Evolutionary conservation across 2,888 invertebrate species (phyloP).

Genomic region (Megastigmus dorsalis): DNA sequence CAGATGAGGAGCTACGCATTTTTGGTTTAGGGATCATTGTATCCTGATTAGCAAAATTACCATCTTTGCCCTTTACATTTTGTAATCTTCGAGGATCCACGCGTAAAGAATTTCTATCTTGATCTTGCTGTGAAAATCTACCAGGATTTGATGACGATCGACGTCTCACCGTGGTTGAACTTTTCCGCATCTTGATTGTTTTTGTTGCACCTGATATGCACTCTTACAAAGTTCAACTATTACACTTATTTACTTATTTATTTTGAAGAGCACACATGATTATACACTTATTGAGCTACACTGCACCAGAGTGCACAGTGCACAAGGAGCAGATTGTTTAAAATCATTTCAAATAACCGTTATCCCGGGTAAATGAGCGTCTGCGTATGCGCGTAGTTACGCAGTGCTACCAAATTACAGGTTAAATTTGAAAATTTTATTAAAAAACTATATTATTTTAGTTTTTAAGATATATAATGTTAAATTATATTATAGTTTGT

Average conservation of each 20-base stretch:
- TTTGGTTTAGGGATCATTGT: slow-evolving; percentile 66
- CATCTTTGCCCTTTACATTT: slow-evolving; percentile 55
- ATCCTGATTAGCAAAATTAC: slow-evolving; percentile 52
- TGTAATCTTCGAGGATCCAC: slow-evolving; percentile 58
- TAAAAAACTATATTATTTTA: not conserved
- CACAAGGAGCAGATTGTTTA: too few relatives aligned
- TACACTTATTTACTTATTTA: not conserved
- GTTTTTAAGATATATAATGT: not conserved
- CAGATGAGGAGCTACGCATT: slow-evolving; percentile 61
- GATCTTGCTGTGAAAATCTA: slow-evolving; percentile 60
- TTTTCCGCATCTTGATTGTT: slow-evolving; percentile 57
- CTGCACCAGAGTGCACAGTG: too few relatives aligned
- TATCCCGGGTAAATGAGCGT: too few relatives aligned
- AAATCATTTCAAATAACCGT: slow-evolving; percentile 34
- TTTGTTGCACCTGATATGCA: not conserved
- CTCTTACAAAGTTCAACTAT: not conserved
- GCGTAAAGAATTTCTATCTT: slow-evolving; percentile 58
- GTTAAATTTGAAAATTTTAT: not conserved
- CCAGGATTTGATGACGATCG: slow-evolving; percentile 65
- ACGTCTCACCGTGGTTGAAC: slow-evolving; percentile 57
- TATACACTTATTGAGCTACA: too few relatives aligned
- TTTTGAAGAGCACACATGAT: not conserved
- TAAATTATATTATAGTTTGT: not conserved
- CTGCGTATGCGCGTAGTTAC: not conserved
- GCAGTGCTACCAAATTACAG: slow-evolving; percentile 22